phyloP scores from a whole-genome alignment of 2,113 vertebrate species.

The Strix aluco region DNA sequence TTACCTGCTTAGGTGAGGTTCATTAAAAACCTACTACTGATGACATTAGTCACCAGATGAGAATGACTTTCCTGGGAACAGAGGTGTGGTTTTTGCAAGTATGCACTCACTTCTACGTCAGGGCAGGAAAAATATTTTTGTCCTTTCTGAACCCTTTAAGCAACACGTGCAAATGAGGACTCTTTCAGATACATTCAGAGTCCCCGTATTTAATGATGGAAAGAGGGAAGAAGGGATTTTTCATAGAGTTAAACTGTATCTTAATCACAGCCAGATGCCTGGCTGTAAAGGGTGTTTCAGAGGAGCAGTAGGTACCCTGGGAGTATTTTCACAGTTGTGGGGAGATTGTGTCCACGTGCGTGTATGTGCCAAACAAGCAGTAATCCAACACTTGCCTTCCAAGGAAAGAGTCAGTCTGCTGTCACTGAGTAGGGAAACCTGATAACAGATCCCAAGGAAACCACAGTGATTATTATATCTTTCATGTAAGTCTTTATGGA shows the following conservation, averaged over 20 bases:
- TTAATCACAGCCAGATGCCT: neutral
- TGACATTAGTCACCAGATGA: neutral
- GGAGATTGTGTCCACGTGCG: neutral
- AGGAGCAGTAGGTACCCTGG: neutral
- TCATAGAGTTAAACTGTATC: neutral
- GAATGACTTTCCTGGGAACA: neutral
- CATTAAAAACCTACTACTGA: neutral
- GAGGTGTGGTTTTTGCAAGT: neutral
- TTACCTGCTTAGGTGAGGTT: neutral
- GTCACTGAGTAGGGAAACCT: neutral
- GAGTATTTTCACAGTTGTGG: neutral
- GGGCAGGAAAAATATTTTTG: neutral
- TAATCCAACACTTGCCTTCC: neutral
- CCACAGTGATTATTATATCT: neutral
- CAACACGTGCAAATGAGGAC: neutral
- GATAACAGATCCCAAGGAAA: neutral
- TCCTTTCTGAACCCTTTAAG: neutral
- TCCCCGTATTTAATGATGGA: neutral
- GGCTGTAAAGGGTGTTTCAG: neutral
- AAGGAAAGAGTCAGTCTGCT: neutral
- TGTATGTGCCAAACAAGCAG: neutral
- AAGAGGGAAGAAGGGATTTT: neutral
- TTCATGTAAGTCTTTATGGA: neutral
- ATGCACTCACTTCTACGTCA: fast-evolving
- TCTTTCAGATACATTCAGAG: neutral